phyloP scores from a whole-genome alignment of 2,113 vertebrate genomes.

The Micronycteris hirsuta region DNA sequence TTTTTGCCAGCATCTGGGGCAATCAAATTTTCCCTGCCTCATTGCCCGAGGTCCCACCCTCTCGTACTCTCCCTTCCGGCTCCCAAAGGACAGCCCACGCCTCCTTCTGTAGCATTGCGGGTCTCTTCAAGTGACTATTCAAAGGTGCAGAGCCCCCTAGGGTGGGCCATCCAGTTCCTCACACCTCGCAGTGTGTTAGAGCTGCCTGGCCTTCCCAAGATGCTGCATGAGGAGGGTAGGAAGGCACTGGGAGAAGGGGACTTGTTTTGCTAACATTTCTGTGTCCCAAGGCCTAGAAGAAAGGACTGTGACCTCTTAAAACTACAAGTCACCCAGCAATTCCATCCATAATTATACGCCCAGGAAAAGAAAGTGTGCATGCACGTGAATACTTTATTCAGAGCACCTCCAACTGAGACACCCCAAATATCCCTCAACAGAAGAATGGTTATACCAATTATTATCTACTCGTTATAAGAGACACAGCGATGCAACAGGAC shows the following conservation, averaged over 20 bases:
- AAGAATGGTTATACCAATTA: neutral
- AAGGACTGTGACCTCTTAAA: neutral
- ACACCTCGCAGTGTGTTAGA: neutral
- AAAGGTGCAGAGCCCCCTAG: neutral
- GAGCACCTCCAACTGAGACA: neutral
- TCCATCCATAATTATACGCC: neutral
- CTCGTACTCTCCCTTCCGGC: neutral
- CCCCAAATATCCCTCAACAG: neutral
- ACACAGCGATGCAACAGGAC: neutral
- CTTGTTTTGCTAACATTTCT: neutral
- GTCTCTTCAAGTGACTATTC: neutral
- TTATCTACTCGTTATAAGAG: neutral
- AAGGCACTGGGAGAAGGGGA: neutral
- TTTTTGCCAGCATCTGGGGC: neutral
- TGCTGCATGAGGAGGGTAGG: too few species aligned
- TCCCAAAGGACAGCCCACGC: neutral
- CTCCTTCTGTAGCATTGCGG: neutral
- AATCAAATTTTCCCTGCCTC: neutral
- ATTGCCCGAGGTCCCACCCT: neutral
- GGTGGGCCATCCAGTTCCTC: neutral
- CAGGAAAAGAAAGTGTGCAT: neutral
- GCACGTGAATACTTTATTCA: neutral
- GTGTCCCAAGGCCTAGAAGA: neutral
- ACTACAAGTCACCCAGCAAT: neutral
- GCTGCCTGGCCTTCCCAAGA: neutral